Base-by-base conservation (phyloP, 2,113 vertebrate genomes). In the Coreoperca whiteheadi region DNA sequence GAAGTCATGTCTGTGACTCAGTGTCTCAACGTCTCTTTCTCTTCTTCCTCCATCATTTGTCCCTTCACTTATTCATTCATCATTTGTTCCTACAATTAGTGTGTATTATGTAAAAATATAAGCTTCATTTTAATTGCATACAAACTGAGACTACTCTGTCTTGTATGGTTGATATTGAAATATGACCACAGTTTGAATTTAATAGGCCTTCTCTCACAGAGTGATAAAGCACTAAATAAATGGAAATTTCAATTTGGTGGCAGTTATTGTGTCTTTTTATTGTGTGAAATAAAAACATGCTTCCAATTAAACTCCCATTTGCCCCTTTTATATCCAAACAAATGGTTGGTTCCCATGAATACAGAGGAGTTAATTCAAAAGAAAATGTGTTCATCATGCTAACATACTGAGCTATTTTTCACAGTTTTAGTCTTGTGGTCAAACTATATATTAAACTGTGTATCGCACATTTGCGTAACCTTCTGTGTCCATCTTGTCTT, bases 191-290 rank as follows among this genome's bases (percentile, higher is more conserved):
- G 72, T 86, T 83, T 41, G 57, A 71, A 5, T 83, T 90, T 91
- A 89, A 88, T 10, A 46, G 34, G 34, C 56, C 30, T 81, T 84
- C 34, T 82, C 54, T 79, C 76, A 71, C 68, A 41, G 75, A 82
- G 73, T 10, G 85, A 89, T 90, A 88, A 82, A 91, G 71, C 73
- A 51, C 74, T n/a, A 64, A 89, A 81, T 91, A 79, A 89, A 87
- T 93, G 89, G 90, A 94, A 93, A 91, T 85, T 93, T 82, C 88
- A 88, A 78, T 84, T 75, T 48, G 53, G 73, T 85, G 72, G 79
- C 80, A 91, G 83, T 94, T 90, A 91, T 75, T 93, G 77, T 72
- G 81, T 85, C 59, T 94, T 93, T n/a, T 95, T 93, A 94, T 83
- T 85, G 85, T 79, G 73, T 77, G 82, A 71, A 92, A 84, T 89